Conservation (phyloP, 2,113 vertebrate genomes). For the Camelus bactrianus region DNA sequence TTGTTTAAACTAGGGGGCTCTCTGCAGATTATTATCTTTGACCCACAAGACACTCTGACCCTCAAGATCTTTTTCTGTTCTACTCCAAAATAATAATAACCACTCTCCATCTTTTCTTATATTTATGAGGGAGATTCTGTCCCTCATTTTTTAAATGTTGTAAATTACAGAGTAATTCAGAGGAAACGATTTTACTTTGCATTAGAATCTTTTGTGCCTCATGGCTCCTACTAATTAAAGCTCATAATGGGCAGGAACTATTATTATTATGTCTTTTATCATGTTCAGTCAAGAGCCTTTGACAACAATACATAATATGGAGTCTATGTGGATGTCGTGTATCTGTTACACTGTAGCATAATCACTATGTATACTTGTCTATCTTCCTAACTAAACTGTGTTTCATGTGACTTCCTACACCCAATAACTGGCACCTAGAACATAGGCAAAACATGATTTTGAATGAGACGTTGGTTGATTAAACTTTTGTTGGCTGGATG, state of each 20-base stretch:
- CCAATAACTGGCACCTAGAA: background rate
- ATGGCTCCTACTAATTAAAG: slow-evolving; percentile 18
- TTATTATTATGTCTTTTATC: background rate
- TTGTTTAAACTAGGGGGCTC: background rate
- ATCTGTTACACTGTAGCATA: background rate
- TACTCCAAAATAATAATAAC: background rate
- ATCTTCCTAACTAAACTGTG: background rate
- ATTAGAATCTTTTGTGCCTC: background rate
- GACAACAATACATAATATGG: background rate
- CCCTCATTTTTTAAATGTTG: background rate
- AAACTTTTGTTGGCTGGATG: background rate
- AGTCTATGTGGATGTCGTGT: background rate
- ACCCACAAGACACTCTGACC: background rate
- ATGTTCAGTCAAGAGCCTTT: background rate
- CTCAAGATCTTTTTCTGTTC: background rate
- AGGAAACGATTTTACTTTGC: background rate
- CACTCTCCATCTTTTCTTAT: background rate
- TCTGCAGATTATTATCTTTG: background rate
- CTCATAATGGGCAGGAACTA: background rate
- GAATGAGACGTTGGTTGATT: background rate
- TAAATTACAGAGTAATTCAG: slow-evolving; percentile 30
- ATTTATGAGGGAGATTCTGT: background rate
- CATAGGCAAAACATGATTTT: background rate
- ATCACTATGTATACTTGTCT: background rate
- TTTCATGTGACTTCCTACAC: background rate